Percentiles rank a stretch among this genome's conserved stretches.
phyloP scores from a whole-genome alignment of 2,113 vertebrate species.

The Muntiacus reevesi region DNA sequence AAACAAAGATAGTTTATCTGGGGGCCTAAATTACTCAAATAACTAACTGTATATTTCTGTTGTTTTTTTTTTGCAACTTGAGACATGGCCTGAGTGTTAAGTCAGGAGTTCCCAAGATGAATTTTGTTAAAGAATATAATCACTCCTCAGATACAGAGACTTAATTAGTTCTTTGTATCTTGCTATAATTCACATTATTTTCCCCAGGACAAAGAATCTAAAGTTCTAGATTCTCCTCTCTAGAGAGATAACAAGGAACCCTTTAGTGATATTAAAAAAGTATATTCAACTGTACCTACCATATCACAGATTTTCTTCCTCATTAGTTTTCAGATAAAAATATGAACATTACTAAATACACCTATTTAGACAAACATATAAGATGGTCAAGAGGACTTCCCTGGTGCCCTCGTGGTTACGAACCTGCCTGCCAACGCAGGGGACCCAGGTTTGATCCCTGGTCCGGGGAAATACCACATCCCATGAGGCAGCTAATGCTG shows the following conservation, averaged over 20 bases:
- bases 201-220: background rate
- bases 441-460: background rate
- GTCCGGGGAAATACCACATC: background rate
- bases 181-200: conserved; percentile 31
- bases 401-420: background rate
- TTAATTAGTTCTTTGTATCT: conserved; percentile 11
- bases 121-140: conserved; percentile 14
- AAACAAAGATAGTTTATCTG: conserved; percentile 3
- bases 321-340: background rate
- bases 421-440: background rate
- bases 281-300: background rate
- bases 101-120: background rate
- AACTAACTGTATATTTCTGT: background rate
- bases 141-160: background rate
- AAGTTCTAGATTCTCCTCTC: background rate
- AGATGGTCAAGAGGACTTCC: background rate
- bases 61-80: background rate
- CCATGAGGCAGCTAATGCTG: background rate
- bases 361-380: background rate
- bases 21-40: conserved; percentile 8
- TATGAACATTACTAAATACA: background rate
- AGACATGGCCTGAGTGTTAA: background rate
- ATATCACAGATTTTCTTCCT: background rate
- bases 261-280: background rate
- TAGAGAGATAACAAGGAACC: background rate